Evolutionary conservation across 92 coral and sea anemone genomes (phyloP).

Genomic region (Galaxea fascicularis): DNA sequence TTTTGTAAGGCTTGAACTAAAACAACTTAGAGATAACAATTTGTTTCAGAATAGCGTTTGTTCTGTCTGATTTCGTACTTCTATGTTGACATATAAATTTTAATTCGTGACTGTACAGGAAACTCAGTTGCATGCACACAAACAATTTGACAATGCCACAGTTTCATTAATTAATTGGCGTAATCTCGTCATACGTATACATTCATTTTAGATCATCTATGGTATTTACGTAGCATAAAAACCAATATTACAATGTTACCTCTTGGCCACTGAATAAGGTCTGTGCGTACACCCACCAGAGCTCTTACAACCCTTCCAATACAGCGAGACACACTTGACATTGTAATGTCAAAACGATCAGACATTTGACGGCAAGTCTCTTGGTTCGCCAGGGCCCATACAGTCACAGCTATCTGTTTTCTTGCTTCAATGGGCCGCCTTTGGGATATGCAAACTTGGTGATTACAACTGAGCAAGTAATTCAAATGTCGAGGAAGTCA

Average conservation of each 20-base stretch:
- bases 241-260: not conserved
- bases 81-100: not conserved
- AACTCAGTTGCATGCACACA: not conserved
- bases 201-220: not conserved
- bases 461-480: constrained; percentile 9
- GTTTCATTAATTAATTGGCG: too few species aligned
- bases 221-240: not conserved
- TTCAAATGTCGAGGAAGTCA: not conserved
- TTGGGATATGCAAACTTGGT: constrained; percentile 37
- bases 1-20: not conserved
- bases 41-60: not conserved
- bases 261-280: constrained; percentile 4
- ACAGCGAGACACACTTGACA: not conserved
- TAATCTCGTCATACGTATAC: too few species aligned
- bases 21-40: not conserved
- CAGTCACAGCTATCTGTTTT: not conserved
- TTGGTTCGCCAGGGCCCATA: not conserved
- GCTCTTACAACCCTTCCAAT: not conserved
- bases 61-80: not conserved
- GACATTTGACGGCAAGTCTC: not conserved
- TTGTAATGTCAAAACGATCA: not conserved
- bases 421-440: not conserved
- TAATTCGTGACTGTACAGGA: not conserved
- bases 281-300: not conserved
- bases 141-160: not conserved